Evolutionary conservation across 2,797 vertebrate species (phyloP).

Genomic region (Myotis vivesi): DNA sequence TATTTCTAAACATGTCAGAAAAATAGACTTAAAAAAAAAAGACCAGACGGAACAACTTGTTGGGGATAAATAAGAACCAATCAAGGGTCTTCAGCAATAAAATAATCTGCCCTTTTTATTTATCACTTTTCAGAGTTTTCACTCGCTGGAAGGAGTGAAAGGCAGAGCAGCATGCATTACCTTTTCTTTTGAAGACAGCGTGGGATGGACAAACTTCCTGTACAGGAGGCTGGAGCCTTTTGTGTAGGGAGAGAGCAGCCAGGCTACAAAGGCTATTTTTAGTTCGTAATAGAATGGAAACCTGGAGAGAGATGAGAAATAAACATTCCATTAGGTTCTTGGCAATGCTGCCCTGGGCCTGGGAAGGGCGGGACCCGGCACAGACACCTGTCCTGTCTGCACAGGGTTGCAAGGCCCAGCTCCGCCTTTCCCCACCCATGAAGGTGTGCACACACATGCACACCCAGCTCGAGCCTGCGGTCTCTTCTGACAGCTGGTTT

Average conservation of each 20-base stretch:
- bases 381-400: not conserved
- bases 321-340: not conserved
- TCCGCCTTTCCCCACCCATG: not conserved
- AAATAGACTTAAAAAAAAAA: conserved; percentile 1
- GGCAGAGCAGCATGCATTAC: conserved; percentile 82
- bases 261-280: conserved; percentile 99
- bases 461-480: not conserved
- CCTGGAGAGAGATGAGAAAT: conserved; percentile 85
- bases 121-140: not conserved
- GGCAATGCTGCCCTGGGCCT: not conserved
- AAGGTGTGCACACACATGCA: accelerated
- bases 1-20: conserved; percentile 24
- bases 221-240: conserved; percentile 98
- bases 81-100: not conserved
- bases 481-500: not conserved
- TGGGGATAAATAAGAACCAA: not conserved
- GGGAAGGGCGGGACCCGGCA: not conserved
- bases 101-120: not conserved
- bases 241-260: conserved; percentile 98
- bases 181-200: conserved; percentile 99
- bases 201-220: conserved; percentile 99
- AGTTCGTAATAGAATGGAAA: conserved; percentile 99
- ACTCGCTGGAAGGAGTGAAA: not conserved
- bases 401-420: accelerated
- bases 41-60: not conserved